Base-by-base conservation (phyloP, 2,797 vertebrate genomes). In the Enteromius mattozi region DNA sequence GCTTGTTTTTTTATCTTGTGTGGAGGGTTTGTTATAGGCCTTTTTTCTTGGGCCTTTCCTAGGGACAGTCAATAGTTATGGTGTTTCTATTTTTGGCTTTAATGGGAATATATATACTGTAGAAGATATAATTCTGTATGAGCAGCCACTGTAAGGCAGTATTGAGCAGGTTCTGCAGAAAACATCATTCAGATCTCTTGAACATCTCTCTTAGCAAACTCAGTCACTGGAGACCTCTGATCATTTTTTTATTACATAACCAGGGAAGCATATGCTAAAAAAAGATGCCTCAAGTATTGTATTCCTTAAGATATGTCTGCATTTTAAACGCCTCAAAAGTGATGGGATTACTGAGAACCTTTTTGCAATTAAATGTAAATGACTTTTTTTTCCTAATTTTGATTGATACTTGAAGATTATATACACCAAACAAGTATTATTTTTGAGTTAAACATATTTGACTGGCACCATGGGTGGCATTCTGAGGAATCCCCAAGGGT, bases 61-160 rank as follows among this genome's bases (percentile, higher is more conserved):
- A 40, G 40, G 37, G 47, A 83, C 27, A 7, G 21, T 72, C 21
- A 49, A 21, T n/a, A 24, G 37, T 45, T 45, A 40, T 51, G 21
- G 21, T 78, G 35, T 61, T 63, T 63, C 68, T 84, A 84, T 84
- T 79, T 72, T 61, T 65, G 54, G 51, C 66, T 70, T 78, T 66
- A 71, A 71, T 78, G 75, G 65, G 61, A 77, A 40, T 63, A 83
- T 68, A 54, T 51, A 61, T 54, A 71, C 14, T 33, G 61, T 70
- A 63, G 17, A 27, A 45, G 9, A 71, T 37, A 37, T 37, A 24
- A 84, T 49, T 27, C 40, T 59, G 37, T 30, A 45, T 61, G 71
- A 70, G 65, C 71, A 51, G 37, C 84, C 84, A 78, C 84, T 70
- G 54, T 27, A 77, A 77, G 84, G 84, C 84, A 86, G 84, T 82